These are phyloP conservation scores for Xylophagus ater DNA, from an alignment of 2,888 invertebrate genomes.

Conservation along the genomic window DNA sequence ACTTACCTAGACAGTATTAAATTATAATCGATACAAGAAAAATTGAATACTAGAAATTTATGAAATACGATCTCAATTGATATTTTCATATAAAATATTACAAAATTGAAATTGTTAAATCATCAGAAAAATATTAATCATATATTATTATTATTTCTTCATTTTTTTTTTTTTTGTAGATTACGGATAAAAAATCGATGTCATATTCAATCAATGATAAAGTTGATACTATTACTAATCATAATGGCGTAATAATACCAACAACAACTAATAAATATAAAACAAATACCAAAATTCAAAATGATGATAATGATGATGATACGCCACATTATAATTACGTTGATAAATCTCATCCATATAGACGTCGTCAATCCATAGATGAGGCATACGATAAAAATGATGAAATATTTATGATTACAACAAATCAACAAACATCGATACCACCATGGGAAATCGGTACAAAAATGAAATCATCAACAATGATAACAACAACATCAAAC, in stretches of 20 bases:
- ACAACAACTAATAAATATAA: background rate
- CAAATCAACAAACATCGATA: slow-evolving; percentile 6
- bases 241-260: background rate
- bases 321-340: background rate
- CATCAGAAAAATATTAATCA: background rate
- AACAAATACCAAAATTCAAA: background rate
- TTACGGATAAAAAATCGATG: slow-evolving; percentile 14
- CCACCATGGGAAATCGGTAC: slow-evolving; percentile 8
- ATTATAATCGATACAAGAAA: too few relatives aligned
- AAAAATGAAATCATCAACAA: slow-evolving; percentile 3
- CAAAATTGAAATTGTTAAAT: background rate
- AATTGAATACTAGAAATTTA: too few relatives aligned
- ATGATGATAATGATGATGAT: background rate
- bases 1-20: too few relatives aligned
- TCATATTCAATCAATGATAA: slow-evolving; percentile 9
- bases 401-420: slow-evolving; percentile 6
- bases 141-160: background rate
- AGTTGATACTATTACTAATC: too few relatives aligned
- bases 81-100: background rate
- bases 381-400: slow-evolving; percentile 10
- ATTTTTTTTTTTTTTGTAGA: slow-evolving; percentile 11
- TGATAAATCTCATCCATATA: background rate
- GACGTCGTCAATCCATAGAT: slow-evolving; percentile 9
- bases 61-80: too few relatives aligned
- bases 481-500: background rate